These are phyloP conservation scores for Panzeria rudis DNA, from an alignment of 2,888 invertebrate species.

Conservation along the genomic window DNA sequence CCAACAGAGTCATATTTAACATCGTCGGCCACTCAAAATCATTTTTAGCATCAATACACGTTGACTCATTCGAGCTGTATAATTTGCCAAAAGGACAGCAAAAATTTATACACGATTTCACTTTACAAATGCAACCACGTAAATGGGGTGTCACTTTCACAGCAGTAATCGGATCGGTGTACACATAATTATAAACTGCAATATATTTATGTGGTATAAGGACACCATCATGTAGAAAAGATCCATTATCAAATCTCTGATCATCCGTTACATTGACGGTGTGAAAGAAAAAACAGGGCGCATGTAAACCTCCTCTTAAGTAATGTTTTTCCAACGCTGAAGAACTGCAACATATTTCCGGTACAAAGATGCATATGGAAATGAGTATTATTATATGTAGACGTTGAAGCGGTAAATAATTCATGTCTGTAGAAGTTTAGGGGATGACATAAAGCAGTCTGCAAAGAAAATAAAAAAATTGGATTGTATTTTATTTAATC, in stretches of 20 bases:
- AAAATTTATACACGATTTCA: slow-evolving; percentile 82
- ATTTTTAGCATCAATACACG: slow-evolving; percentile 74
- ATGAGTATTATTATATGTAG: slow-evolving; percentile 45
- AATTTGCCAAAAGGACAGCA: slow-evolving; percentile 80
- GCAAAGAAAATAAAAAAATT: slow-evolving; percentile 21
- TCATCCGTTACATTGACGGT: slow-evolving; percentile 81
- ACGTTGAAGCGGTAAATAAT: slow-evolving; percentile 9
- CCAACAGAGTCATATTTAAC: slow-evolving; percentile 76
- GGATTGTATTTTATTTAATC: not conserved
- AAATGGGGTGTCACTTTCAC: slow-evolving; percentile 77
- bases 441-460: not conserved
- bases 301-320: slow-evolving; percentile 77
- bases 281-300: slow-evolving; percentile 80
- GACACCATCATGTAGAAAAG: slow-evolving; percentile 79
- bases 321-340: slow-evolving; percentile 72
- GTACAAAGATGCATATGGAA: slow-evolving; percentile 60
- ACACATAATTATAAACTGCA: slow-evolving; percentile 79
- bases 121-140: slow-evolving; percentile 82
- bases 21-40: slow-evolving; percentile 76
- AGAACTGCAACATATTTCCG: slow-evolving; percentile 57
- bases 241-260: slow-evolving; percentile 78
- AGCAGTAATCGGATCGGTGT: slow-evolving; percentile 76
- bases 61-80: slow-evolving; percentile 73
- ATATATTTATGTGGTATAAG: slow-evolving; percentile 79
- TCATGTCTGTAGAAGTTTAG: slow-evolving; percentile 30